Evolutionary conservation across 64 coral and sea anemone genomes (phyloP), one percentile per base, ranked within the genome.

Genomic region (Acropora tenuis): DNA sequence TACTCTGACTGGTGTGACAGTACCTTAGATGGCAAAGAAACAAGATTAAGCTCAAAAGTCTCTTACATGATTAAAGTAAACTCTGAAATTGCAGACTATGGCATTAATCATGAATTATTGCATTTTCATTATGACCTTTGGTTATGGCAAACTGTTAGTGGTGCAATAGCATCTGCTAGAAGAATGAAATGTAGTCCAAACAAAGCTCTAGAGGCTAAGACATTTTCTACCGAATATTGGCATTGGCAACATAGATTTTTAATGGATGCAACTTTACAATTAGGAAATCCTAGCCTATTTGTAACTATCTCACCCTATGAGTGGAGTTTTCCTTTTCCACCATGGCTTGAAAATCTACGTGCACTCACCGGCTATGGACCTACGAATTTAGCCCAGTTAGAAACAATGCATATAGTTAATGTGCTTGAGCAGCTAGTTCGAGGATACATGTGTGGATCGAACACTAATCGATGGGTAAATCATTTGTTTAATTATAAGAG

Each of bases 121-220:
- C 59, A 94, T 2, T 94, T 94, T 77, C 68, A 89, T 16, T 90
- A 90, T 50, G 87, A 94, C 10, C 47, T 74, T 0, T 94, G 92
- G 92, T 42, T 90, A 3, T 94, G 53, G 17, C 58, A 84, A 75
- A 94, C 87, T 1, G 58, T 90, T 1, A 89, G 17, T 16, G 92
- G 92, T 12, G 80, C 80, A 0, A 82, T 94, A 8, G 40, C 77
- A 0, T 43, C 48, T 1, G 79, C 42, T 1, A 4, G 59, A 7
- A 50, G 18, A n/a, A n/a, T 17, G 0, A 12, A 75, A 1, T 89
- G 87, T n/a, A 78, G 73, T 1, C 80, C 87, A 4, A 88, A 75
- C 42, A 86, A 45, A 10, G 16, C 50, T 2, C 48, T 94, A 15
- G 63, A 89, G 73, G 48, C n/a, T n/a, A 94, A 94, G 44, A 66